Evolutionary conservation across 2,113 vertebrate species (phyloP), one percentile per base, ranked within the genome.

Genomic region (Indicator indicator): DNA sequence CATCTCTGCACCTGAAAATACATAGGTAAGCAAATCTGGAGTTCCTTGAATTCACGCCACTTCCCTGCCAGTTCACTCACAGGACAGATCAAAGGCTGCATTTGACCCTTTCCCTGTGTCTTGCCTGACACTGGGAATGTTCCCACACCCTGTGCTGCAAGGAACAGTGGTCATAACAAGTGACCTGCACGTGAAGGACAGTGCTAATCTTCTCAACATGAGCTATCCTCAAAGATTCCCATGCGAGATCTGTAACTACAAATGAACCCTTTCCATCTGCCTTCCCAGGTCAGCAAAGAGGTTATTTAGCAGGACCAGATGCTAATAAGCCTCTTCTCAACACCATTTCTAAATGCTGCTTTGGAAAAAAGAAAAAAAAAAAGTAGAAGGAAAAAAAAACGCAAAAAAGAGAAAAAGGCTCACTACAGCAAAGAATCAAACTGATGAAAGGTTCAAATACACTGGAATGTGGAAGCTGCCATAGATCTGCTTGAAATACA

Each of bases 251-350:
- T 97, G 95, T 96, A 94, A 93, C 95, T 96, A 90, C 92, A 97
- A 97, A 98, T 96, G 95, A 98, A 92, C 95, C 96, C 93, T 96
- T 97, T 97, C 97, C 97, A 98, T 95, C 97, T 97, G 97, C 93
- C 95, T 97, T 96, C 94, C 88, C 93, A 95, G 97, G 95, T 93
- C 90, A 96, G 95, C 81, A 97, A 88, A 94, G 80, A 97, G 93
- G 95, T 97, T 97, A 97, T 97, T 97, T 95, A 96, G 94, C 96
- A 88, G 93, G 90, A 93, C 86, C 96, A 97, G 95, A 96, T 97
- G 96, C 95, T 96, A 97, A 93, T 38, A 78, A n/a, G 58, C 58
- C 94, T 95, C 95, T 86, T 87, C 97, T 96, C 94, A 87, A 97
- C 77, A 95, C 77, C 56, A 88, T 75, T 92, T 91, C 82, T 74